Evolutionary conservation across 2,797 vertebrate species (phyloP).

Genomic region (Peromyscus aztecus): DNA sequence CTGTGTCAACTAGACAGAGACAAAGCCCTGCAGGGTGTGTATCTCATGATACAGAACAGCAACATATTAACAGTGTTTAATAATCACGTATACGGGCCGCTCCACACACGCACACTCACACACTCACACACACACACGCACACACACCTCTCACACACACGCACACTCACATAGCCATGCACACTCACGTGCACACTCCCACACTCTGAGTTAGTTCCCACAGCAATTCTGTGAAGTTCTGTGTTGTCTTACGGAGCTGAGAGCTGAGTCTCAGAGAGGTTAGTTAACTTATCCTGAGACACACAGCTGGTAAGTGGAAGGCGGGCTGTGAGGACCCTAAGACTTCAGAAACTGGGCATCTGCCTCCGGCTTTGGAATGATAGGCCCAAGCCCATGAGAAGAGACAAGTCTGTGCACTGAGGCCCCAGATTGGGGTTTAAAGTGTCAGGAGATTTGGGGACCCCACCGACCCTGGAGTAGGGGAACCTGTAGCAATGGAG

Average conservation of each 20-base stretch:
- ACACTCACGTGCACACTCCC: not conserved
- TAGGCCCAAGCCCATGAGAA: not conserved
- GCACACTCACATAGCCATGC: too few species aligned
- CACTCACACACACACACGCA: not conserved
- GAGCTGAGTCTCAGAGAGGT: not conserved
- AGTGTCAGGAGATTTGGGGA: not conserved
- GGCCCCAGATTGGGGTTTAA: not conserved
- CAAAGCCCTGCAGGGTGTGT: not conserved
- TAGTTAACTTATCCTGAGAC: not conserved
- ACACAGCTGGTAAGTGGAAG: not conserved
- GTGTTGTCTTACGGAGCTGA: not conserved
- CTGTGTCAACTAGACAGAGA: not conserved
- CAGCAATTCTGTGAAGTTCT: not conserved
- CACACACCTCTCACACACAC: not conserved
- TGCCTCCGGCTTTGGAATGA: not conserved
- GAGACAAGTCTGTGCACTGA: not conserved
- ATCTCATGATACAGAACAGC: not conserved
- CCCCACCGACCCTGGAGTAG: not conserved
- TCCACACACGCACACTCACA: not conserved
- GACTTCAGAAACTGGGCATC: not conserved
- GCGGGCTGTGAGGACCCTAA: not conserved
- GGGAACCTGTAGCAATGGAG: not conserved
- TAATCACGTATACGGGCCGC: not conserved
- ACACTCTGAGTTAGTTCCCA: not conserved
- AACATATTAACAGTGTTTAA: not conserved